phyloP scores from a whole-genome alignment of 1,140 invertebrate genomes.

The Archivesica marissinica region DNA sequence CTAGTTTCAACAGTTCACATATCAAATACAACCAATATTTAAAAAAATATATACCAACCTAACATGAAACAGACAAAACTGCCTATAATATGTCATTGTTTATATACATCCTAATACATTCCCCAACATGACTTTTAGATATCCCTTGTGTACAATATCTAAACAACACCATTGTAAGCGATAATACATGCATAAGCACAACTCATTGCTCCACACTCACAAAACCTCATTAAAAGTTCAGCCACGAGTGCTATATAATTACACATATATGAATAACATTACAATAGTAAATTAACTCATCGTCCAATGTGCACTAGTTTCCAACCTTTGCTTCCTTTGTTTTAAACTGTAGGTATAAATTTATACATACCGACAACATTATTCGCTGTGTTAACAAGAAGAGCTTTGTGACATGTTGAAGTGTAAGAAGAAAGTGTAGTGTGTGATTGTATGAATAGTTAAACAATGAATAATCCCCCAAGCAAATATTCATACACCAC shows the following conservation, averaged over 20 bases:
- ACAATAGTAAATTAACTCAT: neutral
- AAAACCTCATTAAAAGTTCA: neutral
- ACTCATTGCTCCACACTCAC: neutral
- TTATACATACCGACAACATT: neutral
- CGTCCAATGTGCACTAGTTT: neutral
- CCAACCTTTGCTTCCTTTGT: neutral
- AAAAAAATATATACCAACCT: too few species aligned
- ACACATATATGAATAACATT: neutral
- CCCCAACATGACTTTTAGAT: too few species aligned
- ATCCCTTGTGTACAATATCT: too few species aligned
- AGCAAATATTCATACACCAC: too few species aligned
- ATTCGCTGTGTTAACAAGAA: neutral
- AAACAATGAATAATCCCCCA: neutral
- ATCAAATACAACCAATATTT: too few species aligned
- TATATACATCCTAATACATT: too few species aligned
- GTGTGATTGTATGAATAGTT: neutral
- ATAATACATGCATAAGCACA: slow-evolving; percentile 8
- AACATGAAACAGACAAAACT: too few species aligned
- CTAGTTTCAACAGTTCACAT: too few species aligned
- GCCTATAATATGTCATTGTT: too few species aligned
- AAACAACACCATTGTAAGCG: neutral
- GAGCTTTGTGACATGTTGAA: neutral
- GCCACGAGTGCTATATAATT: neutral
- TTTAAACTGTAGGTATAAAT: neutral
- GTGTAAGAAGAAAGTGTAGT: too few species aligned